Conservation (phyloP, 1,140 invertebrate genomes). For the Euschistus heros region DNA sequence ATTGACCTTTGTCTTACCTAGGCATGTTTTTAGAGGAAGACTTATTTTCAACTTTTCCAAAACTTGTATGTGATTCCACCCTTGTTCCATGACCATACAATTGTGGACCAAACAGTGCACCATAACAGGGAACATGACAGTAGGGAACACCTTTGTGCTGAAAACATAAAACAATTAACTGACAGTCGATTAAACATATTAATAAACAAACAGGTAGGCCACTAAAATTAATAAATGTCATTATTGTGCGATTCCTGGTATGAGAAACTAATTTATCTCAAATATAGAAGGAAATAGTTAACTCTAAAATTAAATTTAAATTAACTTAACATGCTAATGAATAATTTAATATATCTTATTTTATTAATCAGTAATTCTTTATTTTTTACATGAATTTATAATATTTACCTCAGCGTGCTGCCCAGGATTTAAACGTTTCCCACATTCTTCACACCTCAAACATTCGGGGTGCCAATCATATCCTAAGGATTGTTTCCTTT, state of each 20-base stretch:
- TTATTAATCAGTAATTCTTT: too few relatives aligned
- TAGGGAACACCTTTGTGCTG: conserved; percentile 85
- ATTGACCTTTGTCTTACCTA: conserved; percentile 25
- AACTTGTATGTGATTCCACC: conserved; percentile 76
- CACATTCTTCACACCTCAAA: conserved; percentile 79
- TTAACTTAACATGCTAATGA: too few relatives aligned
- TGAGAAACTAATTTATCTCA: too few relatives aligned
- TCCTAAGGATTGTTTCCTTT: conserved; percentile 79
- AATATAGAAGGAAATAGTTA: too few relatives aligned
- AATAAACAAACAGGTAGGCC: too few relatives aligned
- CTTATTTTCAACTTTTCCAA: conserved; percentile 54
- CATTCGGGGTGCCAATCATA: conserved; percentile 91
- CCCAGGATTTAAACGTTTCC: conserved; percentile 77
- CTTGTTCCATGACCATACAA: conserved; percentile 77
- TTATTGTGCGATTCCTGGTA: too few relatives aligned
- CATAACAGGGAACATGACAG: conserved; percentile 83
- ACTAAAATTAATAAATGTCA: too few relatives aligned
- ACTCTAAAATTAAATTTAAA: too few relatives aligned
- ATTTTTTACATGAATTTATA: too few relatives aligned
- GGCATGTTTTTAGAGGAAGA: conserved; percentile 37
- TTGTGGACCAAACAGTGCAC: conserved; percentile 75
- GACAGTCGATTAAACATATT: background rate
- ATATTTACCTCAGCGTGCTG: conserved; percentile 69
- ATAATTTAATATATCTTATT: too few relatives aligned
- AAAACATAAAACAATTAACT: conserved; percentile 13